Percentiles rank a stretch among this genome's conserved stretches.
Conservation (phyloP, 2,113 vertebrate species). For the Nymphicus hollandicus region DNA sequence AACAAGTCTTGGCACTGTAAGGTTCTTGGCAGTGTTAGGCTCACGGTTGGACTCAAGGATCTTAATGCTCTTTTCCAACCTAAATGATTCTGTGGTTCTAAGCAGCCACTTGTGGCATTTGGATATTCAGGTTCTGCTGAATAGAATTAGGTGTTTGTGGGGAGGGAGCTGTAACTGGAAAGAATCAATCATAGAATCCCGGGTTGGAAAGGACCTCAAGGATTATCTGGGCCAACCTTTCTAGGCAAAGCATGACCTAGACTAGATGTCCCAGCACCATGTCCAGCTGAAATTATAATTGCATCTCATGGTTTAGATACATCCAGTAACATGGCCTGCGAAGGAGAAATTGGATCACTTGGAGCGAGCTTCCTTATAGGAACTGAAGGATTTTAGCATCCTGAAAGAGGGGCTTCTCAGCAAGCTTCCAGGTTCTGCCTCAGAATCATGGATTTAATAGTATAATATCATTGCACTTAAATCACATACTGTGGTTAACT, state of each 20-base stretch:
- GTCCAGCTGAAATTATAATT: not conserved
- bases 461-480: not conserved
- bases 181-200: not conserved
- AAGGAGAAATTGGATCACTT: not conserved
- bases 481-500: not conserved
- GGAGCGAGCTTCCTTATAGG: not conserved
- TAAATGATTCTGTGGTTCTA: not conserved
- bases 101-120: not conserved
- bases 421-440: not conserved
- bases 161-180: not conserved
- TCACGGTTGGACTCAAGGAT: accelerated
- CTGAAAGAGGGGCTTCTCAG: not conserved
- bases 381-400: not conserved
- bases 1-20: not conserved
- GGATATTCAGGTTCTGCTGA: not conserved
- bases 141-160: not conserved
- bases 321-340: not conserved
- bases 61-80: not conserved
- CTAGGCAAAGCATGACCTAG: not conserved
- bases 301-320: not conserved
- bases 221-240: not conserved
- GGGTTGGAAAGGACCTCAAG: not conserved
- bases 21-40: not conserved
- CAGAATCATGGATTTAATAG: not conserved
- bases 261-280: not conserved